Conservation (phyloP, 2,113 vertebrate species). For the Pseudopodoces humilis region DNA sequence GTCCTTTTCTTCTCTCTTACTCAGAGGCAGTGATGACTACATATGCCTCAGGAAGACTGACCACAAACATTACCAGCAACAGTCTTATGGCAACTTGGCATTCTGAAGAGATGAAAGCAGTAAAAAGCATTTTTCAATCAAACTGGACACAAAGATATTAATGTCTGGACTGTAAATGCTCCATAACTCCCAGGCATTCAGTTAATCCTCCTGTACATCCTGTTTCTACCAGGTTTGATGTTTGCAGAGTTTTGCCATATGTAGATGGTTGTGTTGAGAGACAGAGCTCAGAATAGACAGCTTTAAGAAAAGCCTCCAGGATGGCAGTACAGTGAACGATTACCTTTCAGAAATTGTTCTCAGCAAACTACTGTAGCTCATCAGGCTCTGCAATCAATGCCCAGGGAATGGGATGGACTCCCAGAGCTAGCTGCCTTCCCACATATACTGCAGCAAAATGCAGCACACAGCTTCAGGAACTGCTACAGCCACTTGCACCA, state of each 20-base stretch:
- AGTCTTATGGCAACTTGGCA: background rate
- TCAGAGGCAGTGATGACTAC: background rate
- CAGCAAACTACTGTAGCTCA: background rate
- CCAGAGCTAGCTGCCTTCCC: background rate
- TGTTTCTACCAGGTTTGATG: background rate
- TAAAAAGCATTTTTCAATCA: background rate
- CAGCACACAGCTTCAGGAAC: background rate
- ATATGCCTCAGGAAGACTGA: background rate
- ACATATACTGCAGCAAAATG: background rate
- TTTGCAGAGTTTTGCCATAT: background rate
- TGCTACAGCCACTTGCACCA: background rate
- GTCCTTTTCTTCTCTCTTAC: background rate
- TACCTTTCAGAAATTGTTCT: background rate
- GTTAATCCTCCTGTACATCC: background rate
- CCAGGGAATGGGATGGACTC: background rate
- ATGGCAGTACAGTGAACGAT: background rate
- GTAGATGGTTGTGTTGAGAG: background rate
- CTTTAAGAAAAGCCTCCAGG: background rate
- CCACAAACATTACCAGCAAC: conserved; percentile 21
- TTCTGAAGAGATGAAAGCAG: background rate
- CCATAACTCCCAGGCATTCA: background rate
- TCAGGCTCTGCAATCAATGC: background rate
- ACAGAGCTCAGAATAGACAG: background rate
- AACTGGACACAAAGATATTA: background rate
- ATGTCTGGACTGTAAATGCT: background rate